Evolutionary conservation across 2,797 vertebrate genomes (phyloP).

Genomic region (Hydrophis major): DNA sequence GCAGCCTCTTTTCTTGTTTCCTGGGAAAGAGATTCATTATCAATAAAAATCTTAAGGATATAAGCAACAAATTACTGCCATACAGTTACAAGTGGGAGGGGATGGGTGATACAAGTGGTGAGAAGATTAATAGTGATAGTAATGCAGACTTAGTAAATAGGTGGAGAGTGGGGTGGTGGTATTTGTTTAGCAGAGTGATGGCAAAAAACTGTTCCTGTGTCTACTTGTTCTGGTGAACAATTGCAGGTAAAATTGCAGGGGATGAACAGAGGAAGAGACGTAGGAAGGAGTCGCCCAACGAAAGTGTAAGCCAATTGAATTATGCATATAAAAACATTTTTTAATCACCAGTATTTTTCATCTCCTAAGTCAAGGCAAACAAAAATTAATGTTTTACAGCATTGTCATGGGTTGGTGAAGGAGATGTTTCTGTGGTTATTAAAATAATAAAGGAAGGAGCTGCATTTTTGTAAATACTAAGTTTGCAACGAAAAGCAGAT

Average conservation of each 20-base stretch:
- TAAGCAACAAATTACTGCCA: too few relatives aligned
- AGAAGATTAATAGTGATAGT: too few relatives aligned
- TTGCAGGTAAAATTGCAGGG: too few relatives aligned
- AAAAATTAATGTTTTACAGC: not conserved
- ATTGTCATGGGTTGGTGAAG: not conserved
- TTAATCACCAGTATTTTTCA: not conserved
- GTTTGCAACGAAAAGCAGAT: not conserved
- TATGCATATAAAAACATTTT: not conserved
- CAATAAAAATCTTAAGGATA: too few relatives aligned
- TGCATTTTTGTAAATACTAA: not conserved
- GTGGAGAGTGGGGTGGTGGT: too few relatives aligned
- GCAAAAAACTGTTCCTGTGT: too few relatives aligned
- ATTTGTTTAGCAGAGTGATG: too few relatives aligned
- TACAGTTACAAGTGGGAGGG: too few relatives aligned
- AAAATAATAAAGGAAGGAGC: not conserved
- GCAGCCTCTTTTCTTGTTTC: conserved; percentile 52
- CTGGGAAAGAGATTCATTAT: conserved; percentile 48
- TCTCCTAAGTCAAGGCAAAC: not conserved
- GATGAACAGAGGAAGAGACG: too few relatives aligned
- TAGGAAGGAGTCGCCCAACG: not conserved
- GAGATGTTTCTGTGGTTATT: not conserved
- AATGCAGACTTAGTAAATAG: too few relatives aligned
- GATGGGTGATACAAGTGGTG: too few relatives aligned
- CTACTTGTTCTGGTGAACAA: too few relatives aligned
- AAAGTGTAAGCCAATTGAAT: not conserved